Evolutionary conservation across 1,140 invertebrate species (phyloP), one percentile per base, ranked within the genome.

Genomic region (Elymnias hypermnestra): DNA sequence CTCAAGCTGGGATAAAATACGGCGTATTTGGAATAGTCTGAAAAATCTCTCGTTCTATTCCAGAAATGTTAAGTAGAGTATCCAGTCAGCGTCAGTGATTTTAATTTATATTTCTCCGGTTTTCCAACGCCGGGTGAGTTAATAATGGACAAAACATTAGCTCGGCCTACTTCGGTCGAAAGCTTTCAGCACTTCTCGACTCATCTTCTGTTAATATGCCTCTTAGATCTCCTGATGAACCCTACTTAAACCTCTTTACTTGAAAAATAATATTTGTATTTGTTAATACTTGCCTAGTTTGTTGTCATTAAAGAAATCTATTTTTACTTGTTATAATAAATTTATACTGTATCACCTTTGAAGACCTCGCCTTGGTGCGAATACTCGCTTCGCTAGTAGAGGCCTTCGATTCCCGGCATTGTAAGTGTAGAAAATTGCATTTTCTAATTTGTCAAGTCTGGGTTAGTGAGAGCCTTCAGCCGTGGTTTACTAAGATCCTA

Each of bases 101-200:
- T 74, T 73, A 76, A 75, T 77, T 76, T 76, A 71, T 72, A 68
- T 70, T 67, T 59, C 61, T 48, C 49, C 61, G 55, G 44, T 57
- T 37, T 19, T 50, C 26, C 47, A 53, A 15, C 29, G 14, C 8
- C 12, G 29, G 29, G 29, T 13, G 69, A 62, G 67, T 64, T 75
- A 61, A 72, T 83, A 83, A 83, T 77, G 75, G 65, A 67, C 68
- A 71, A 64, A 79, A 74, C 78, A 83, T 83, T 79, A 83, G 63
- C 65, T 58, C 63, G 59, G 67, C 63, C 72, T 70, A 75, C 73
- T 77, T 77, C 54, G 57, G 57, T 43, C 55, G 70, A 77, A 75
- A 77, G 77, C 77, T 79, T 75, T 81, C 53, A 71, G 62, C 48
- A 62, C 58, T 70, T 67, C 70, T 72, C 59, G 62, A 68, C 69